Evolutionary conservation across 1,140 invertebrate species (phyloP).

Genomic region (Meloidogyne hapla): DNA sequence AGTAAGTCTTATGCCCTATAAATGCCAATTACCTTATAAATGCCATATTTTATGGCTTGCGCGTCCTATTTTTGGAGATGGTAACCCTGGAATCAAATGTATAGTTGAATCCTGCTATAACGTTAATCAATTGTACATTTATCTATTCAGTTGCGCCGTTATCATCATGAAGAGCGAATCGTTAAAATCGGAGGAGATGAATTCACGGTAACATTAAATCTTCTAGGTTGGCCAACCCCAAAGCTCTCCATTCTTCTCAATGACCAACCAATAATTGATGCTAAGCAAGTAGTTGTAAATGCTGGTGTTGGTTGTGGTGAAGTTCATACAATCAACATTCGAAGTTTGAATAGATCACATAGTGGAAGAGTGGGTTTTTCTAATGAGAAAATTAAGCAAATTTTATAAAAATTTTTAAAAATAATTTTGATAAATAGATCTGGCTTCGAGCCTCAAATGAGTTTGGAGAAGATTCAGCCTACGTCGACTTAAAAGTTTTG

Average conservation of each 20-base stretch:
- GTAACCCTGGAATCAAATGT: no score
- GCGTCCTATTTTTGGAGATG: no score
- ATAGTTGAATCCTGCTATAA: no score
- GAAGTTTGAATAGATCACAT: constrained; percentile 29
- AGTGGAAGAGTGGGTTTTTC: constrained; percentile 27
- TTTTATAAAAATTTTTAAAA: constrained; percentile 16
- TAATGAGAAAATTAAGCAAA: no score
- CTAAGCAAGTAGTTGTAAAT: constrained; percentile 17
- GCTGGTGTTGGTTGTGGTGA: constrained; percentile 27
- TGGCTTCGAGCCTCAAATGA: constrained; percentile 42
- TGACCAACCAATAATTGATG: constrained; percentile 36
- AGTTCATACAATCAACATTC: constrained; percentile 21
- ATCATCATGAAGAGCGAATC: constrained; percentile 11
- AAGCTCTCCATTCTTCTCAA: constrained; percentile 48
- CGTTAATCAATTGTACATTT: background rate
- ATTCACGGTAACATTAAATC: constrained; percentile 29
- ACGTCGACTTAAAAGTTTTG: constrained; percentile 46
- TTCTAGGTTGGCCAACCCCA: constrained; percentile 44
- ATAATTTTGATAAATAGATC: background rate
- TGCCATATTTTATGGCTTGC: no score
- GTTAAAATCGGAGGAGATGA: constrained; percentile 35
- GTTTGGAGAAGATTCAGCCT: constrained; percentile 41
- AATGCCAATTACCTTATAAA: no score
- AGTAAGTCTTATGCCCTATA: no score
- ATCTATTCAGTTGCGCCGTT: constrained; percentile 20